Evolutionary conservation across 2,797 vertebrate genomes (phyloP), one percentile per base, ranked within the genome.

Genomic region (Antrozous pallidus): DNA sequence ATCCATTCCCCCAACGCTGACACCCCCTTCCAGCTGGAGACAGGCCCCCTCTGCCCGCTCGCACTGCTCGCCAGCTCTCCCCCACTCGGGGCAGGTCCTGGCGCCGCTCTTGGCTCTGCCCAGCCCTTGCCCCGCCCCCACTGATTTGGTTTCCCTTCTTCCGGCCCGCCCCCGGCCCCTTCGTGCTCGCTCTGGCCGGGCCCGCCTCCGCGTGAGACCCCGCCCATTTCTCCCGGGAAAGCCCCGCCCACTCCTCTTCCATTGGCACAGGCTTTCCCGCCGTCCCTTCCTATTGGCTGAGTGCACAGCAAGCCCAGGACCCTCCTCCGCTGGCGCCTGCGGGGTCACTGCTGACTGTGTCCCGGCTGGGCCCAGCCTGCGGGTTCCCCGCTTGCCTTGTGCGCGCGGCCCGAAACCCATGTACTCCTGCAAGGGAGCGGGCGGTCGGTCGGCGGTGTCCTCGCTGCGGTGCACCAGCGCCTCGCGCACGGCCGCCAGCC

Each of bases 341-440:
- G n/a, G n/a, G n/a, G n/a, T n/a, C n/a, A n/a, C n/a, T n/a, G n/a
- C n/a, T n/a, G n/a, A n/a, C n/a, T n/a, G n/a, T n/a, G n/a, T n/a
- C n/a, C n/a, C n/a, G n/a, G n/a, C n/a, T n/a, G n/a, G n/a, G n/a
- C n/a, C n/a, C n/a, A n/a, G n/a, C n/a, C n/a, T n/a, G n/a, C n/a
- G n/a, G n/a, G n/a, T n/a, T n/a, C n/a, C n/a, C n/a, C 31, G n/a
- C 96, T 96, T 97, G 89, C 98, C 98, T 98, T 97, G 69, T 0
- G 95, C 56, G 3, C 18, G 58, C 0, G 74, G 38, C 42, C 92
- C 10, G 0, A 94, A 97, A 42, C 97, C 97, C 33, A 97, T 0
- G 0, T 97, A 65, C 18, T 97, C 71, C 0, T 88, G 96, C 0
- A 94, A 0, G 0, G 97, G 61, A 0, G 83, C 0, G 0, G 51